phyloP scores from a whole-genome alignment of 2,797 vertebrate species.

The Huso huso region DNA sequence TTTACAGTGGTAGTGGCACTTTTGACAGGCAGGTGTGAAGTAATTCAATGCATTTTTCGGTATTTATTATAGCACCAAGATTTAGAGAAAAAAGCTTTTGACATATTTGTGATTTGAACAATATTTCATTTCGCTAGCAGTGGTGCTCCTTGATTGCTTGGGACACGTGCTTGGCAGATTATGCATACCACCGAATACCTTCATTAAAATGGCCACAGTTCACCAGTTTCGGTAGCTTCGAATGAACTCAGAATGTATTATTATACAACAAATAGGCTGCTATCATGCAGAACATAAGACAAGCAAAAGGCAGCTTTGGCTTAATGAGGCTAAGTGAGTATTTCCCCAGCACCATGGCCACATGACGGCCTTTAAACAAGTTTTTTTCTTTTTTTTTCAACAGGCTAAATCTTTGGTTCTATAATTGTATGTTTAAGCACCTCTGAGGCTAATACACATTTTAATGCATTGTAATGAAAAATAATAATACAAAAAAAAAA shows the following conservation, averaged over 20 bases:
- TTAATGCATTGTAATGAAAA: conserved; percentile 75
- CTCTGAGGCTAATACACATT: conserved; percentile 81
- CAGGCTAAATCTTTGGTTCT: conserved; percentile 69
- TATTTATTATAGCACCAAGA: too few species aligned
- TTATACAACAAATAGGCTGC: conserved; percentile 87
- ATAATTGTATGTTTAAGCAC: conserved; percentile 83
- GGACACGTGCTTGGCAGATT: conserved; percentile 71
- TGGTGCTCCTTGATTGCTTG: conserved; percentile 71
- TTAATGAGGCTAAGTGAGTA: conserved; percentile 91
- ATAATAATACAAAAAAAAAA: conserved; percentile 20
- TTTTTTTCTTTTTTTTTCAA: conserved; percentile 56
- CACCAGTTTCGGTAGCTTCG: conserved; percentile 71
- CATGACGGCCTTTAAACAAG: conserved; percentile 66
- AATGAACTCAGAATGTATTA: conserved; percentile 79
- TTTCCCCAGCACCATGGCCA: conserved; percentile 62
- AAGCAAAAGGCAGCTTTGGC: conserved; percentile 72
- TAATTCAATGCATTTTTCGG: too few species aligned
- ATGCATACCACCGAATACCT: conserved; percentile 73
- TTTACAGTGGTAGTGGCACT: too few species aligned
- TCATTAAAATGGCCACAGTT: conserved; percentile 90
- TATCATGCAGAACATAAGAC: conserved; percentile 80
- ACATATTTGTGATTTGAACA: conserved; percentile 71
- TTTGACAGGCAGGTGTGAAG: too few species aligned
- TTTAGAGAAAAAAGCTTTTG: conserved; percentile 56
- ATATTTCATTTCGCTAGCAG: conserved; percentile 81